Evolutionary conservation across 2,797 vertebrate species (phyloP).

Genomic region (Poeciliopsis gracilis): DNA sequence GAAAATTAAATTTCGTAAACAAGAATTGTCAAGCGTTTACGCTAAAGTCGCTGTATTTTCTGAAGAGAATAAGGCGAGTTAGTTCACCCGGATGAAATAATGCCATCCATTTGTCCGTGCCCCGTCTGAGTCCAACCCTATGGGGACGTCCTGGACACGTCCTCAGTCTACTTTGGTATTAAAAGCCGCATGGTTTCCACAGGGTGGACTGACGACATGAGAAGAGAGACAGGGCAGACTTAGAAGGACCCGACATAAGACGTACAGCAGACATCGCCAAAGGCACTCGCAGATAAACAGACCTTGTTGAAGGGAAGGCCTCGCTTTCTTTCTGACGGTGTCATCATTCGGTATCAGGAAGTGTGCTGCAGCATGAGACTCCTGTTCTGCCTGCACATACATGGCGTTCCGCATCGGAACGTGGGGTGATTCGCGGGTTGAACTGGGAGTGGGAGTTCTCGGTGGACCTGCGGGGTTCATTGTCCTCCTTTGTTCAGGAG

Average conservation of each 20-base stretch:
- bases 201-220: neutral
- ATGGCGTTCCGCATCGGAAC: neutral
- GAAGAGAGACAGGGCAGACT: neutral
- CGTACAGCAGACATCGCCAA: neutral
- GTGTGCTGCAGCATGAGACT: neutral
- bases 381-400: neutral
- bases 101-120: neutral
- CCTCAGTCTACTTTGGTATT: neutral
- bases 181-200: too few relatives aligned
- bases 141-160: neutral
- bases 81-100: neutral
- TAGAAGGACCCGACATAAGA: neutral
- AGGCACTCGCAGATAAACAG: neutral
- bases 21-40: neutral
- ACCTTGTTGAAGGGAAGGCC: neutral
- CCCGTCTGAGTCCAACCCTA: neutral
- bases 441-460: neutral
- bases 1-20: neutral
- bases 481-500: neutral
- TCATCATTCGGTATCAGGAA: conserved; percentile 4
- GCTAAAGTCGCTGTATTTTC: neutral
- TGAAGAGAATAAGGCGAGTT: neutral
- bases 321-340: neutral
- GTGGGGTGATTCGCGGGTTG: neutral
- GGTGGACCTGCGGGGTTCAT: neutral